Evolutionary conservation across 2,113 vertebrate species (phyloP), one percentile per base, ranked within the genome.

Genomic region (Rynchops niger): DNA sequence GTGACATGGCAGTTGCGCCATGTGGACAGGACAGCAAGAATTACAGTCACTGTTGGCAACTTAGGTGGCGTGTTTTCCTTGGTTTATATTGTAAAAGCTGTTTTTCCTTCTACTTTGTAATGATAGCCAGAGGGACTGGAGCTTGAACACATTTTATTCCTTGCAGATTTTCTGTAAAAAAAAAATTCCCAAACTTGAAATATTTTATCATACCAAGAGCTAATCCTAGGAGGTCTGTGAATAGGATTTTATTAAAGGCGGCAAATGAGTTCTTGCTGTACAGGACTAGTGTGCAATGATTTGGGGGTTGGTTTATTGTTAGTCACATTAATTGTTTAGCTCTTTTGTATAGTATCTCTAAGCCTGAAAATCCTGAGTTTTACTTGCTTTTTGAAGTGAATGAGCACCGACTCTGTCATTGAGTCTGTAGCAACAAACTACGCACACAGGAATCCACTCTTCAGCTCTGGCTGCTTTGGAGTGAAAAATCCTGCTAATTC

Each of bases 371-470:
- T 73, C 30, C 30, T 38, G 38, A 47, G n/a, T 53, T 90, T 61
- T 70, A 25, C 25, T 29, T 38, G 34, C 19, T 38, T 59, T 71
- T 61, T 53, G 58, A 70, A 69, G 22, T 9, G 43, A 52, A 52
- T 9, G 52, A 74, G 27, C 29, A 1, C 27, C 25, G 61, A 5
- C 45, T 65, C 26, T 66, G 38, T 11, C 1, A 0, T 12, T 50
- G 53, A 53, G 30, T 19, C 58, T 4, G 4, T 6, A 52, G 73
- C 36, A 7, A 0, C 27, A 22, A 77, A 65, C 32, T 12, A 4
- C 0, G 0, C 1, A 0, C 0, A 0, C 9, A 3, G 69, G 26
- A 45, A 61, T 40, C 40, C 3, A 1, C 34, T n/a, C 3, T 62
- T 61, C 29, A 15, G 1, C n/a, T 43, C 47, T 18, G 49, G 69